These are phyloP conservation scores for Lepus townsendii DNA, from an alignment of 2,797 vertebrate genomes.

Conservation along the genomic window DNA sequence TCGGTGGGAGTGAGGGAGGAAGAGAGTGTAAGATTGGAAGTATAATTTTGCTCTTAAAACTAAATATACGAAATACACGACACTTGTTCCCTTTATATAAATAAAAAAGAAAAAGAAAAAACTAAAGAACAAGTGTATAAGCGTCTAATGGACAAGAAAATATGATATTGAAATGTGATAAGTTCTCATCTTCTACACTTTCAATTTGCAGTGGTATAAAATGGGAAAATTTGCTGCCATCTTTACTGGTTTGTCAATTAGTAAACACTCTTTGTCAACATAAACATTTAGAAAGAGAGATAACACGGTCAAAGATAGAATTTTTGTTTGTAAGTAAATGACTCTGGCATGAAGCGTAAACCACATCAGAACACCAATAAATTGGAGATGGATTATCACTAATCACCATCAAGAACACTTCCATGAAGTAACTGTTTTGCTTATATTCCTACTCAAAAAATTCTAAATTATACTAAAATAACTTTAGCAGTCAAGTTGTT, in stretches of 20 bases:
- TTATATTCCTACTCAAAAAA: neutral
- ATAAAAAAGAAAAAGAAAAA: neutral
- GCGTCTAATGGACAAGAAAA: neutral
- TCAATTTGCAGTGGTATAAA: neutral
- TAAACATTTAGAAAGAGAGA: neutral
- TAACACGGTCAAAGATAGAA: neutral
- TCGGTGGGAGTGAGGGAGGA: too few relatives aligned
- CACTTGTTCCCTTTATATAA: too few relatives aligned
- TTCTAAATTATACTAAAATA: neutral
- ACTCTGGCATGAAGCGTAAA: neutral
- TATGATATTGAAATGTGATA: neutral
- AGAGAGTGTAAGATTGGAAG: too few relatives aligned
- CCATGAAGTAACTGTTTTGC: neutral
- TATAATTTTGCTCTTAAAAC: too few relatives aligned
- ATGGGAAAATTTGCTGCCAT: neutral
- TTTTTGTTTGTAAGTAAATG: neutral
- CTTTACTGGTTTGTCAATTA: neutral
- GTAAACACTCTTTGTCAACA: neutral
- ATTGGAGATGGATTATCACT: neutral
- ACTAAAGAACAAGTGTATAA: neutral
- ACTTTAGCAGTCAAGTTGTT: neutral
- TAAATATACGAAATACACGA: too few relatives aligned
- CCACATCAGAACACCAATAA: neutral
- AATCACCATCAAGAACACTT: neutral
- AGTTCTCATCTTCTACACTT: neutral